These are phyloP conservation scores for Nipponacmea schrenckii DNA, from an alignment of 2,888 invertebrate species.

Conservation along the genomic window DNA sequence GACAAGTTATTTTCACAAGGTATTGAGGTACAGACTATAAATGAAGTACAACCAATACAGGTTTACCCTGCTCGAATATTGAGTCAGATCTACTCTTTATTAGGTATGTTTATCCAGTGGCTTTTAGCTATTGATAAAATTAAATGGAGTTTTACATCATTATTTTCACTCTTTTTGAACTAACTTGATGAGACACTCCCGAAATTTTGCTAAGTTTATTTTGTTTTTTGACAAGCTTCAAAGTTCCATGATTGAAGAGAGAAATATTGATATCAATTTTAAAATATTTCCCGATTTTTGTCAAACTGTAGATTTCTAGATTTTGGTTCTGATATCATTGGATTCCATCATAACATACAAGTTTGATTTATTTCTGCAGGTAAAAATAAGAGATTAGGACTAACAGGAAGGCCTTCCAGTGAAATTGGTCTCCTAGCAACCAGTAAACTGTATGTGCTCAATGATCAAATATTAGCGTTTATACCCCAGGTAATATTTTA, in stretches of 20 bases:
- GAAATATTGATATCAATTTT: no score
- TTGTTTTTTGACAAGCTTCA: no score
- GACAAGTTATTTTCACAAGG: constrained; percentile 90
- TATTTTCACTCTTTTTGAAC: no score
- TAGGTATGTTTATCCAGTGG: constrained; percentile 72
- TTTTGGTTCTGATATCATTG: no score
- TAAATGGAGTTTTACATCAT: background rate
- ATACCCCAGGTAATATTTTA: constrained; percentile 88
- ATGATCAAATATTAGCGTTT: constrained; percentile 94
- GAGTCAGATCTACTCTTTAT: constrained; percentile 93
- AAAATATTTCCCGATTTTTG: no score
- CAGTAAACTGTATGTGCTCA: constrained; percentile 93
- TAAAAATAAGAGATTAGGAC: constrained; percentile 88
- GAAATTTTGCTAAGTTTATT: no score
- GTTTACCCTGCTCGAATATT: constrained; percentile 96
- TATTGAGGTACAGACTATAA: constrained; percentile 88
- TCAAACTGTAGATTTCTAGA: no score
- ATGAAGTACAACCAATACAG: constrained; percentile 93
- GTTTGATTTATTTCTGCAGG: constrained; percentile 73
- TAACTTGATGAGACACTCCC: no score
- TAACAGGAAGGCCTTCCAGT: constrained; percentile 93
- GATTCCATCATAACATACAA: background rate
- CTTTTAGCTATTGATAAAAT: background rate
- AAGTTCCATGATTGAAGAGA: no score
- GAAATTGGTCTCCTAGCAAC: constrained; percentile 98